phyloP scores from a whole-genome alignment of 2,888 invertebrate genomes.

The Clivina fossor region DNA sequence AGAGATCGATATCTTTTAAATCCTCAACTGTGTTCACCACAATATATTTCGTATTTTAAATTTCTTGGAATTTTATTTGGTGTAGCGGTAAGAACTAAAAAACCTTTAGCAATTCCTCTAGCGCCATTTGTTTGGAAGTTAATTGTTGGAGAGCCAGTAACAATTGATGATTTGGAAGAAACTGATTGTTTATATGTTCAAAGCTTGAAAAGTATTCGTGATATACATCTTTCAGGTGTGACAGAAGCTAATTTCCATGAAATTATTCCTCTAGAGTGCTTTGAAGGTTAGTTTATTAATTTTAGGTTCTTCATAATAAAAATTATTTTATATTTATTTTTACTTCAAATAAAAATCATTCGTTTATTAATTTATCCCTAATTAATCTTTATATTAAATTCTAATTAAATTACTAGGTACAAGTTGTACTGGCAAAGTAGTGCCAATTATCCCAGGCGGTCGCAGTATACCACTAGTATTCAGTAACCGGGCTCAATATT shows the following conservation, averaged over 20 bases:
- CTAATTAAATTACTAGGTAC: conserved; percentile 47
- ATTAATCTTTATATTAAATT: neutral
- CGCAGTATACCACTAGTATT: conserved; percentile 61
- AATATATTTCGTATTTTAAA: conserved; percentile 61
- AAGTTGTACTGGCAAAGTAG: conserved; percentile 60
- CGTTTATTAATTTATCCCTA: neutral
- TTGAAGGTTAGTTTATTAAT: conserved; percentile 53
- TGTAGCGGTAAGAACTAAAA: conserved; percentile 66
- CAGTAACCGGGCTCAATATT: conserved; percentile 62
- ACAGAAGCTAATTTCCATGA: conserved; percentile 63
- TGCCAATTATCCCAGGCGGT: conserved; percentile 65
- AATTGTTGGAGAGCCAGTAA: conserved; percentile 60
- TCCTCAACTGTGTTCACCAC: conserved; percentile 57
- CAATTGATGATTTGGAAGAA: conserved; percentile 64
- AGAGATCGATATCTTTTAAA: conserved; percentile 64
- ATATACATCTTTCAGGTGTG: conserved; percentile 62
- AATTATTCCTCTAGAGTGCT: conserved; percentile 63
- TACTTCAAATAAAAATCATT: neutral
- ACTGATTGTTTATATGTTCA: conserved; percentile 61
- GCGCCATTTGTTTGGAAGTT: conserved; percentile 66
- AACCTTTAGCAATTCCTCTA: conserved; percentile 64
- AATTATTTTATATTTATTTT: neutral
- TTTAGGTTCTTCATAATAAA: neutral
- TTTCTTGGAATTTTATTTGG: conserved; percentile 64
- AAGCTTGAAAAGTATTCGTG: conserved; percentile 61